phyloP scores from a whole-genome alignment of 2,888 invertebrate species.

The Dorcus hopei region DNA sequence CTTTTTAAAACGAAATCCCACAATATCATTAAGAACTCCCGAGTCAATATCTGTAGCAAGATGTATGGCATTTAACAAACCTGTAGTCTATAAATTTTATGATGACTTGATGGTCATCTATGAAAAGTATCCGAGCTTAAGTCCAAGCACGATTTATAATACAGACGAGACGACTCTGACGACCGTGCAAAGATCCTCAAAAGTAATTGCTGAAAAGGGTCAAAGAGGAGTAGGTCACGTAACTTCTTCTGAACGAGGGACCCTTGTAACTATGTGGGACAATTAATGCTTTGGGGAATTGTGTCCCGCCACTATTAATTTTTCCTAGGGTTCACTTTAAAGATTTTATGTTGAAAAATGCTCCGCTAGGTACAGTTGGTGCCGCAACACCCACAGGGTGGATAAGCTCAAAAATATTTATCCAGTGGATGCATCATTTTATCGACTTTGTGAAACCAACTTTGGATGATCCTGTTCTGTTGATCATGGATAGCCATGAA shows the following conservation, averaged over 20 bases:
- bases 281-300: constrained; percentile 24
- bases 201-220: too few relatives aligned
- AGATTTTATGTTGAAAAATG: neutral
- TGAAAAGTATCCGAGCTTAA: neutral
- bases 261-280: too few relatives aligned
- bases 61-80: too few relatives aligned
- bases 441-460: constrained; percentile 13
- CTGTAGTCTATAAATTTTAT: too few relatives aligned
- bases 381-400: constrained; percentile 29
- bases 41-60: too few relatives aligned
- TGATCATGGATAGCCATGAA: constrained; percentile 37
- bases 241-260: too few relatives aligned
- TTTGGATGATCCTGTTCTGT: constrained; percentile 22
- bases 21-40: too few relatives aligned
- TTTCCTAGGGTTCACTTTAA: constrained; percentile 2
- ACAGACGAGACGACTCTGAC: neutral
- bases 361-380: too few relatives aligned
- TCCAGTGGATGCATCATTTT: too few relatives aligned
- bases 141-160: neutral
- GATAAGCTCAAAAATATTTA: constrained; percentile 26
- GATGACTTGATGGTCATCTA: too few relatives aligned
- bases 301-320: constrained; percentile 25
- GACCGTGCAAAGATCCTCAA: neutral
- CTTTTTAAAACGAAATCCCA: neutral
- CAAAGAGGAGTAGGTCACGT: too few relatives aligned